phyloP scores from a whole-genome alignment of 2,888 invertebrate genomes.

The Drepana falcataria region DNA sequence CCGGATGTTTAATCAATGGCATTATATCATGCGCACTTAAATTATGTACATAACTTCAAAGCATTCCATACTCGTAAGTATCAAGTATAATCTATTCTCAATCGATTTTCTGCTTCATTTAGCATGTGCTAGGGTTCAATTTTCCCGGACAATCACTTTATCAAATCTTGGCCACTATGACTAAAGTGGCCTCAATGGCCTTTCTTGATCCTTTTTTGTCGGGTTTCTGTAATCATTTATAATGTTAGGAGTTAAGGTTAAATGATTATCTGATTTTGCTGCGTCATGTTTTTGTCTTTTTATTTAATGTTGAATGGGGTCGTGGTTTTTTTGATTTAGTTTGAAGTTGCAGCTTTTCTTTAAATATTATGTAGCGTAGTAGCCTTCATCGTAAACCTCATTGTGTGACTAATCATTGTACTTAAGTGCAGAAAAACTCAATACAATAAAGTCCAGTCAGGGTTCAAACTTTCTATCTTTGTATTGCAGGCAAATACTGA shows the following conservation, averaged over 20 bases:
- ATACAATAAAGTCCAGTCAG: too few species aligned
- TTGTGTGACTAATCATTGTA: too few species aligned
- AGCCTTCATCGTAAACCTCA: too few species aligned
- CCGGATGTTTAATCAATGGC: neutral
- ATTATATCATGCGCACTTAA: neutral
- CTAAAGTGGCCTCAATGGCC: conserved; percentile 13
- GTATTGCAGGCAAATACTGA: too few species aligned
- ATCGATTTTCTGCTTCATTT: neutral
- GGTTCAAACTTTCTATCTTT: too few species aligned
- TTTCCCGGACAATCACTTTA: neutral
- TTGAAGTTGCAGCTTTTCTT: too few species aligned
- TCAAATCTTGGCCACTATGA: conserved; percentile 5
- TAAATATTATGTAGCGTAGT: too few species aligned
- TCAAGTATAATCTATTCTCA: neutral
- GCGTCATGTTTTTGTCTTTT: neutral
- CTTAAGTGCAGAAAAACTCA: too few species aligned
- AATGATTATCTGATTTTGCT: neutral
- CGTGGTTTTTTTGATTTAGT: neutral
- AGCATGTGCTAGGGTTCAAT: neutral
- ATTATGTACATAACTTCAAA: neutral
- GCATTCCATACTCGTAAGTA: neutral
- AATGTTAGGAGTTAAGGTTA: conserved; percentile 14
- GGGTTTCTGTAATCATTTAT: conserved; percentile 15
- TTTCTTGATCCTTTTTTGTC: conserved; percentile 14
- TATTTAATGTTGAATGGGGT: neutral